Evolutionary conservation across 2,888 invertebrate species (phyloP).

Genomic region (Priocnemis perturbator): DNA sequence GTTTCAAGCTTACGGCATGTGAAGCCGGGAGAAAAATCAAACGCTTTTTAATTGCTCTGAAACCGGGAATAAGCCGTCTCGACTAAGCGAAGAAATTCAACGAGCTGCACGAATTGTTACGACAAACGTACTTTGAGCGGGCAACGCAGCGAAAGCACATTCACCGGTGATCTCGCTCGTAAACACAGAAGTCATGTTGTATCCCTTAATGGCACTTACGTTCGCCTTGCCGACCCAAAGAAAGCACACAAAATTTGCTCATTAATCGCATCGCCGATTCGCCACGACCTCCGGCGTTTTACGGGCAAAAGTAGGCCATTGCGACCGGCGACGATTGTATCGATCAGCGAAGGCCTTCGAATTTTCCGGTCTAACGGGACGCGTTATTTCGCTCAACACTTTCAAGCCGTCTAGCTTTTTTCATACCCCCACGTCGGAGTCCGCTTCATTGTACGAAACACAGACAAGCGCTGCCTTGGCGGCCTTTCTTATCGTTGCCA

Average conservation of each 20-base stretch:
- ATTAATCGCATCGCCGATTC: conserved; percentile 49
- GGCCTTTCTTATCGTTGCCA: conserved; percentile 25
- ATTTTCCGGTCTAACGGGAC: conserved; percentile 52
- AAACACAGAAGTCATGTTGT: too few species aligned
- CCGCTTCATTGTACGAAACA: neutral
- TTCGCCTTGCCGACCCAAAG: conserved; percentile 7
- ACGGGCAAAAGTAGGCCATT: conserved; percentile 41
- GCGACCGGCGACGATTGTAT: conserved; percentile 41
- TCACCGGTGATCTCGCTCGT: too few species aligned
- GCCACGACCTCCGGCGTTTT: conserved; percentile 30
- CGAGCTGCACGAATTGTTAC: too few species aligned
- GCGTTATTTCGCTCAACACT: conserved; percentile 38
- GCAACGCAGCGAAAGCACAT: too few species aligned
- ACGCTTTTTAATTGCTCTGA: too few species aligned
- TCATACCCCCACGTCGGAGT: conserved; percentile 17
- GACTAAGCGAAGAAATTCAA: too few species aligned
- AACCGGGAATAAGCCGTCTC: too few species aligned
- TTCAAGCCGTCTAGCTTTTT: conserved; percentile 33
- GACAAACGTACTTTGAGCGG: too few species aligned
- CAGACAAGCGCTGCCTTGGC: neutral
- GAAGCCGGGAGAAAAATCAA: too few species aligned
- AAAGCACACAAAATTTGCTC: conserved; percentile 21
- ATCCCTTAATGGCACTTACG: neutral
- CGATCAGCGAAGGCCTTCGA: conserved; percentile 47
- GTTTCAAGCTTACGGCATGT: too few species aligned